Base-by-base conservation (phyloP, 2,888 invertebrate species). In the Arrhopalites spinosus region DNA sequence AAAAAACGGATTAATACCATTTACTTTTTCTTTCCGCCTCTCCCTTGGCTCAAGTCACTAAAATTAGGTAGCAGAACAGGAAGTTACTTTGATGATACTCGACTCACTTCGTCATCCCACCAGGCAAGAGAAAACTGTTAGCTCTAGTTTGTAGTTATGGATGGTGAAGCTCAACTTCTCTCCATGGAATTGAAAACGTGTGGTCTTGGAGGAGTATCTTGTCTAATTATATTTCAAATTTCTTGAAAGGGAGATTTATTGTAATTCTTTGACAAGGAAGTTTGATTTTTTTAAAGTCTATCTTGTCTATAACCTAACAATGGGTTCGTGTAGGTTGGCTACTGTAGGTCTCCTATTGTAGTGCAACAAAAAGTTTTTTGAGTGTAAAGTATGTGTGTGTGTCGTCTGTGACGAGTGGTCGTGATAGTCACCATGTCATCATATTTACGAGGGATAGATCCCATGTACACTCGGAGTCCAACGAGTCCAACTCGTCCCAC, bases 31-130 rank as follows among this genome's bases (percentile, higher is more conserved):
- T 27, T 74, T 59, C 74, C 68, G 67, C 73, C 68, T 59, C 67
- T 68, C 59, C 45, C 23, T 63, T 73, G 72, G 72, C 76, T 72
- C 76, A 73, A 61, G 71, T 68, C 76, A 72, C 78, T 78, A 78
- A 76, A 78, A 78, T 75, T 78, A 76, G 78, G 78, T 69, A 73
- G 72, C 59, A 71, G 78, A 76, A 78, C 78, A 75, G 78, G 78
- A 78, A 78, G 78, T 78, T 56, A 63, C 29, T 70, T 25, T 68
- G n/a, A 64, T 66, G 66, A 66, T 36, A 64, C n/a, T 20, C 8
- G 64, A 43, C 36, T 71, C n/a, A 17, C 53, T 53, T 69, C 72
- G 63, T 72, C 72, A 63, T 72, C 72, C 47, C 63, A 64, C 45
- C 50, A 72, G 63, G 63, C 25, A 45, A 45, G 25, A 61, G 43